These are phyloP conservation scores for Ctenicera cuprea DNA, from an alignment of 2,888 invertebrate species.

Conservation along the genomic window DNA sequence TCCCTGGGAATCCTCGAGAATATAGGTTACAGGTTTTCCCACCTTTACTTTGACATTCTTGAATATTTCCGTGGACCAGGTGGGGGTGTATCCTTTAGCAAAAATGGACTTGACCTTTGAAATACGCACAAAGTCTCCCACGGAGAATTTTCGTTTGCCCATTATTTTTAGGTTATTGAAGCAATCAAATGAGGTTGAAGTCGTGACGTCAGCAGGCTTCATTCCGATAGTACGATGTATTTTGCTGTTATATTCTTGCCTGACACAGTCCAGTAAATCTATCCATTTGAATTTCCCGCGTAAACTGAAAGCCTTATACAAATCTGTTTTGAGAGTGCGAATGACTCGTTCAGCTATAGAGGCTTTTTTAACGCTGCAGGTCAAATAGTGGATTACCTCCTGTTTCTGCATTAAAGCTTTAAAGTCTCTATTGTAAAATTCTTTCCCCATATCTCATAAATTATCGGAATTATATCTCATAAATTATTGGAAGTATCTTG, in stretches of 20 bases:
- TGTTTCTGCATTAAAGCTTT: not conserved
- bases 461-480: too few relatives aligned
- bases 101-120: not conserved
- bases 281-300: not conserved
- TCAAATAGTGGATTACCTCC: not conserved
- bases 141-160: not conserved
- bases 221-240: not conserved
- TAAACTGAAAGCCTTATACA: slow-evolving; percentile 12
- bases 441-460: too few relatives aligned
- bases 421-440: not conserved
- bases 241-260: not conserved
- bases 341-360: not conserved
- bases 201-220: too few relatives aligned
- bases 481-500: too few relatives aligned
- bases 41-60: not conserved
- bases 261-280: not conserved
- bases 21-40: not conserved
- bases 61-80: not conserved
- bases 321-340: not conserved
- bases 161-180: too few relatives aligned
- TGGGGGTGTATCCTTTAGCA: not conserved
- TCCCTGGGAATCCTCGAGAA: not conserved
- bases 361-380: not conserved
- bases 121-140: not conserved
- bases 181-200: not conserved